These are phyloP conservation scores for Acromyrmex heyeri DNA, from an alignment of 1,140 invertebrate genomes.

Conservation along the genomic window DNA sequence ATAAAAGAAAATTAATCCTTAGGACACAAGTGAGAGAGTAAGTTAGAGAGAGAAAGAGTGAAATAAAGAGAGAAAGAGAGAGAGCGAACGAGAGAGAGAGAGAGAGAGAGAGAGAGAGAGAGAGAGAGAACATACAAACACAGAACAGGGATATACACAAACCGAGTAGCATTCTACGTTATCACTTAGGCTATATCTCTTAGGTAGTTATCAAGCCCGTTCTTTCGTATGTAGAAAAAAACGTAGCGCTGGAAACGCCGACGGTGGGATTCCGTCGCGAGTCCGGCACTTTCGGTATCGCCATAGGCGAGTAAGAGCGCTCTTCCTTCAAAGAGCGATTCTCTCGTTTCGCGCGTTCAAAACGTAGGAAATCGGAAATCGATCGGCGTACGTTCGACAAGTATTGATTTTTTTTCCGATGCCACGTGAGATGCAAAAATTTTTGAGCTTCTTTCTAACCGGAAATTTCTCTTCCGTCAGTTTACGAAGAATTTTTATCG, in stretches of 20 bases:
- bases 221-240: slow-evolving; percentile 69
- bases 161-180: slow-evolving; percentile 62
- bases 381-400: not conserved
- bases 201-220: slow-evolving; percentile 74
- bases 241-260: slow-evolving; percentile 64
- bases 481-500: not conserved
- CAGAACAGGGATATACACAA: slow-evolving; percentile 28
- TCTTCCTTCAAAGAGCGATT: not conserved
- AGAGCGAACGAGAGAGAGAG: not conserved
- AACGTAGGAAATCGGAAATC: not conserved
- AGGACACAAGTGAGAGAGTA: slow-evolving; percentile 40
- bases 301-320: slow-evolving; percentile 3
- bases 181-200: slow-evolving; percentile 69
- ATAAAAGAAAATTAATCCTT: slow-evolving; percentile 68
- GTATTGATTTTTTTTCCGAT: not conserved
- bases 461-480: not conserved
- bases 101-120: slow-evolving; percentile 9
- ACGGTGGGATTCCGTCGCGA: not conserved
- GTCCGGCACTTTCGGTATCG: slow-evolving; percentile 44
- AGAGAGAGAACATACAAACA: slow-evolving; percentile 17
- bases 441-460: not conserved
- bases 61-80: not conserved
- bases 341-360: not conserved
- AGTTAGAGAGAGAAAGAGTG: not conserved
- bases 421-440: not conserved